phyloP scores from a whole-genome alignment of 2,113 vertebrate genomes.

The Tupaia chinensis region DNA sequence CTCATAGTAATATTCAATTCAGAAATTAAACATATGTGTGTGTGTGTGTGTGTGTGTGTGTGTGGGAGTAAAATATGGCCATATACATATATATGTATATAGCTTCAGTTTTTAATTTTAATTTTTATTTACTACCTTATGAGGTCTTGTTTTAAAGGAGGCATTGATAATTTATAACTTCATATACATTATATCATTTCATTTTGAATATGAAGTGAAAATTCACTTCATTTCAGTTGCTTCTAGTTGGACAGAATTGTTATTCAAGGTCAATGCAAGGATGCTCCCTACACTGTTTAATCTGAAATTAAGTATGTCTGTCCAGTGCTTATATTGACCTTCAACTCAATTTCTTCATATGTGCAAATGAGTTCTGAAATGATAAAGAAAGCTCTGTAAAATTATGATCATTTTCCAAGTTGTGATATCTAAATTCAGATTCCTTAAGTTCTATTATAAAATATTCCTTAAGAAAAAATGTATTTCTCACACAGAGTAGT shows the following conservation, averaged over 20 bases:
- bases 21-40: neutral
- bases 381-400: neutral
- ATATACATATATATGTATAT: neutral
- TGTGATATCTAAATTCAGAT: conserved; percentile 3
- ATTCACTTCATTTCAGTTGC: conserved; percentile 6
- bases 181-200: neutral
- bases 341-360: neutral
- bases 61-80: neutral
- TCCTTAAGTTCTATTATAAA: neutral
- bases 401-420: neutral
- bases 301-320: neutral
- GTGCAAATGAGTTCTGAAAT: neutral
- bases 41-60: too few relatives aligned
- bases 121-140: neutral
- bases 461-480: neutral
- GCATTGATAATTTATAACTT: neutral
- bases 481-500: neutral
- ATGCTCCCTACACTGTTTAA: neutral
- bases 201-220: neutral
- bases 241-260: neutral
- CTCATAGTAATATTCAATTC: neutral
- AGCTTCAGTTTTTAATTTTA: conserved; percentile 4
- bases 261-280: neutral
- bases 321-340: neutral
- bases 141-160: neutral